Evolutionary conservation across 2,113 vertebrate species (phyloP), one percentile per base, ranked within the genome.

Genomic region (Notarius quadriscutis): DNA sequence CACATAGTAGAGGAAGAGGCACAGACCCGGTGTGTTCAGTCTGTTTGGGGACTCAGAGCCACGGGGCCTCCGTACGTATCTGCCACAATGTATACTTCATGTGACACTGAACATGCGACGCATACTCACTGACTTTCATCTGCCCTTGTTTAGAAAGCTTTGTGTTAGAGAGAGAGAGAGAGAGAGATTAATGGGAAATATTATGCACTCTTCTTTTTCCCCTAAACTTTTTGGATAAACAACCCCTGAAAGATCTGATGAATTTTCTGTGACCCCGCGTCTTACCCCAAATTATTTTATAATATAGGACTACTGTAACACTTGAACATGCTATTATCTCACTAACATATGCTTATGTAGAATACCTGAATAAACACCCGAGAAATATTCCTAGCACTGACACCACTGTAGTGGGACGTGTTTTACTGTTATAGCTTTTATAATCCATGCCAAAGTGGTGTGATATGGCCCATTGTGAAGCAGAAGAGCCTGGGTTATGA

Each of bases 61-160:
- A 91, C 72, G 79, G 90, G 86, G 88, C 86, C 84, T 85, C 71
- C 20, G 84, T 80, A 71, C 83, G 51, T 84, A 88, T 86, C 90
- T 89, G 90, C 90, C 90, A 86, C 87, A 67, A 85, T 83, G 84
- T 83, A 89, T 86, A 91, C 90, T 87, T 88, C 88, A 85, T 88
- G 88, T 89, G 90, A 89, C 90, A 89, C 83, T 82, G 77, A 60
- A 79, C 75, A 22, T 86, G 83, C 84, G 27, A 85, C 86, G 72
- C 86, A 77, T 67, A 53, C 75, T 34, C 63, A 15, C 86, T 87
- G 90, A 91, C 90, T 91, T 91, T 91, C 88, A 91, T 41, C 41
- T 75, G 88, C 22, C 88, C 88, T 91, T 91, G 84, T 88, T 71
- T 58, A 53, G 78, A 86, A 67, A 67, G 71, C 81, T 57, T 7